Conservation (phyloP, 2,888 invertebrate species). For the Bhutanitis thaidina region DNA sequence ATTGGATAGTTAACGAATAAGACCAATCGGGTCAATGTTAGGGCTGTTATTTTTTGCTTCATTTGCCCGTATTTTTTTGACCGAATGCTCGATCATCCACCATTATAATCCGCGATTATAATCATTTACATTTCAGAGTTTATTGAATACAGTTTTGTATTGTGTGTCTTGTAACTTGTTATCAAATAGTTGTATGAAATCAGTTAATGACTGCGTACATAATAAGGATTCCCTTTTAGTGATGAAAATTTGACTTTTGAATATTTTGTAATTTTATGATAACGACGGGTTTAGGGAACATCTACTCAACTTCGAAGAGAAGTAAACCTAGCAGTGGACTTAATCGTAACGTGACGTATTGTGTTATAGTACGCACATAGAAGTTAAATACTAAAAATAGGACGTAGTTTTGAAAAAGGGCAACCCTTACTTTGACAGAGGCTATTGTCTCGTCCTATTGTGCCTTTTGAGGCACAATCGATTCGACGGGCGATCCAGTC, state of each 20-base stretch:
- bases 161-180: no score
- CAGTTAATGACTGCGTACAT: no score
- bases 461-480: constrained; percentile 20
- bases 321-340: neutral
- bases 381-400: no score
- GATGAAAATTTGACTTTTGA: no score
- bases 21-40: constrained; percentile 6
- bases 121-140: no score
- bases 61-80: neutral
- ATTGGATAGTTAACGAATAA: constrained; percentile 9
- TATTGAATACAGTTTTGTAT: no score
- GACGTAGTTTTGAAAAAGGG: neutral
- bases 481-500: constrained; percentile 14
- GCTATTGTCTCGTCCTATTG: constrained; percentile 22
- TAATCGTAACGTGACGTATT: neutral
- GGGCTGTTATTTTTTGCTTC: constrained; percentile 1
- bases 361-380: no score
- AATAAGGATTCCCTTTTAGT: no score
- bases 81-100: no score
- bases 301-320: neutral
- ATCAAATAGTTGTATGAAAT: no score
- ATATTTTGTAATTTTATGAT: neutral
- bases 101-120: no score
- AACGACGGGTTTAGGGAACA: neutral
- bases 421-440: constrained; percentile 17